Evolutionary conservation across 2,113 vertebrate species (phyloP).

Genomic region (Xerus inauris): DNA sequence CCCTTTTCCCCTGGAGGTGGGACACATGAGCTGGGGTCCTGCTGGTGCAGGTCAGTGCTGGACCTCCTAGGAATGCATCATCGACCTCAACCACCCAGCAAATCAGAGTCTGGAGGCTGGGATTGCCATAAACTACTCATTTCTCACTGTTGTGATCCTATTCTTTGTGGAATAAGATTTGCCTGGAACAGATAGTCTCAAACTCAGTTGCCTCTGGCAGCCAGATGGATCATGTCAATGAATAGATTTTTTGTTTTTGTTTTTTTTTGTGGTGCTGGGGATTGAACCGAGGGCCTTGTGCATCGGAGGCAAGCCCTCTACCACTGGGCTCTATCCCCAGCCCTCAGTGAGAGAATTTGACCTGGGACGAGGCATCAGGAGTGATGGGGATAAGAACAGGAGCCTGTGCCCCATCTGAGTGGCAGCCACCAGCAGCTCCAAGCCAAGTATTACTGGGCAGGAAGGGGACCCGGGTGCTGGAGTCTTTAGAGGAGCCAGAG

Average conservation of each 20-base stretch:
- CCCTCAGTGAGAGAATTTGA: neutral
- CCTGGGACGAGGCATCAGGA: neutral
- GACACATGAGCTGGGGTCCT: neutral
- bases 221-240: neutral
- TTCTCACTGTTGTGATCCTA: neutral
- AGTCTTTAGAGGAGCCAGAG: neutral
- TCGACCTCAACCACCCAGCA: neutral
- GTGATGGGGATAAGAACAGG: neutral
- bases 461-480: neutral
- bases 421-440: neutral
- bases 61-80: neutral
- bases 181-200: neutral
- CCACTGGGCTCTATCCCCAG: too few relatives aligned
- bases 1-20: neutral
- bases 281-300: too few relatives aligned
- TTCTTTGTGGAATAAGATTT: neutral
- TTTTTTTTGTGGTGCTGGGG: too few relatives aligned
- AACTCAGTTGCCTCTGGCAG: neutral
- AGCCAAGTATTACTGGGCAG: neutral
- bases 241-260: too few relatives aligned
- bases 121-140: neutral
- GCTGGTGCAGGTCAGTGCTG: too few relatives aligned
- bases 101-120: neutral
- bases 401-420: rapidly evolving
- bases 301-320: too few relatives aligned